Percentiles rank a stretch among this genome's conserved stretches.
Evolutionary conservation across 2,888 invertebrate species (phyloP).

Genomic region (Synergus itoensis): DNA sequence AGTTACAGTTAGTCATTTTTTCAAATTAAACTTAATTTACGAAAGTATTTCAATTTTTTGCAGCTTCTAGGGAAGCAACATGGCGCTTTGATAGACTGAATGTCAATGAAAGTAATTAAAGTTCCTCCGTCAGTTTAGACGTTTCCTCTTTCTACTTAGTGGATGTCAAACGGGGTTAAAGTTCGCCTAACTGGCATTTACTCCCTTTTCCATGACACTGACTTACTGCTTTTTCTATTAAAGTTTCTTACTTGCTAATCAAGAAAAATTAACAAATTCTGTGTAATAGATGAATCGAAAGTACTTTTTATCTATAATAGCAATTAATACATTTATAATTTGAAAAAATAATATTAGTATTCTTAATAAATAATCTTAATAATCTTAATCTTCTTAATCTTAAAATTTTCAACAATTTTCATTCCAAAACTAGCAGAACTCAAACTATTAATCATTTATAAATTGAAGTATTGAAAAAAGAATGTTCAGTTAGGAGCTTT

Average conservation of each 20-base stretch:
- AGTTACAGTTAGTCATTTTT: not conserved
- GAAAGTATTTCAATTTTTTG: not conserved
- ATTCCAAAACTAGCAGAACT: too few species aligned
- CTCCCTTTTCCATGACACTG: not conserved
- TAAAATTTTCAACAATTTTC: too few species aligned
- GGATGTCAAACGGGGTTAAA: not conserved
- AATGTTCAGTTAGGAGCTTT: too few species aligned
- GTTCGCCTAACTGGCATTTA: not conserved
- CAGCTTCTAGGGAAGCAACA: not conserved
- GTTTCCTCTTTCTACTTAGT: not conserved
- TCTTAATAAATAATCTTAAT: too few species aligned
- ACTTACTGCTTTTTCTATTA: not conserved
- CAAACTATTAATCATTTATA: too few species aligned
- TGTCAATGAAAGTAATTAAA: not conserved
- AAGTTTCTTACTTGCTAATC: not conserved
- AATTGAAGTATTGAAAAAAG: too few species aligned
- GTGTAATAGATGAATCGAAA: not conserved
- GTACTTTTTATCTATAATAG: not conserved
- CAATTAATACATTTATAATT: too few species aligned
- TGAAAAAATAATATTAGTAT: too few species aligned
- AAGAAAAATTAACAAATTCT: not conserved
- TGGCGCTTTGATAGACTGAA: not conserved
- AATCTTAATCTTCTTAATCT: too few species aligned
- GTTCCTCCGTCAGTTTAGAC: conserved; percentile 1
- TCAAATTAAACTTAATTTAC: not conserved